A percentile compares a stretch with the other conserved stretches of the same genome.
Evolutionary conservation across 1,140 invertebrate genomes (phyloP).

Genomic region (Drosophila mayri): DNA sequence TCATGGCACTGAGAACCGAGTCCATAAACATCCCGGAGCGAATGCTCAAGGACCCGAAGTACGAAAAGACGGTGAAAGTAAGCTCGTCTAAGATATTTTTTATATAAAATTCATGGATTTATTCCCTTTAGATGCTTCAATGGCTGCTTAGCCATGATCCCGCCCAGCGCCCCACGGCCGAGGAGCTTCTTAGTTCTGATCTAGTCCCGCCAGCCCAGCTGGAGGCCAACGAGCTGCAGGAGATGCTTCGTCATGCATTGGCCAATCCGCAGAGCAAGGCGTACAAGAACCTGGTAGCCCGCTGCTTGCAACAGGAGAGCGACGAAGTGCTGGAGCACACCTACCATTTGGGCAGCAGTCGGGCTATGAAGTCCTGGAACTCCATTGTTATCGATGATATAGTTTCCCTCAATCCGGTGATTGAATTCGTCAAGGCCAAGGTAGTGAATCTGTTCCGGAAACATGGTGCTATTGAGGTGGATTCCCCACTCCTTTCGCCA

Average conservation of each 20-base stretch:
- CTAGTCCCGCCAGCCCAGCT: conserved; percentile 90
- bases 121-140: conserved; percentile 74
- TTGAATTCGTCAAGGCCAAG: conserved; percentile 84
- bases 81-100: not conserved
- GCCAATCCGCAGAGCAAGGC: conserved; percentile 92
- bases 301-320: conserved; percentile 89
- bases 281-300: conserved; percentile 91
- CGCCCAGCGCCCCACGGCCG: conserved; percentile 91
- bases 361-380: conserved; percentile 81
- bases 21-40: conserved; percentile 89
- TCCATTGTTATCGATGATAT: conserved; percentile 81
- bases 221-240: conserved; percentile 93
- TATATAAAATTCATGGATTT: not conserved
- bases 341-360: conserved; percentile 88
- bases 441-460: conserved; percentile 89
- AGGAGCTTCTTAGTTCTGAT: conserved; percentile 92
- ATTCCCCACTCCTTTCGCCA: conserved; percentile 92
- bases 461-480: conserved; percentile 91
- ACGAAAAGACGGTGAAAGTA: conserved; percentile 83
- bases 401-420: conserved; percentile 78
- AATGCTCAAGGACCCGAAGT: conserved; percentile 70
- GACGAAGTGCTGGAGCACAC: conserved; percentile 90
- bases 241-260: conserved; percentile 91
- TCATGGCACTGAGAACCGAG: conserved; percentile 89
- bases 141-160: conserved; percentile 95